These are phyloP conservation scores for Microtus richardsoni DNA, from an alignment of 2,113 vertebrate species.

Conservation along the genomic window DNA sequence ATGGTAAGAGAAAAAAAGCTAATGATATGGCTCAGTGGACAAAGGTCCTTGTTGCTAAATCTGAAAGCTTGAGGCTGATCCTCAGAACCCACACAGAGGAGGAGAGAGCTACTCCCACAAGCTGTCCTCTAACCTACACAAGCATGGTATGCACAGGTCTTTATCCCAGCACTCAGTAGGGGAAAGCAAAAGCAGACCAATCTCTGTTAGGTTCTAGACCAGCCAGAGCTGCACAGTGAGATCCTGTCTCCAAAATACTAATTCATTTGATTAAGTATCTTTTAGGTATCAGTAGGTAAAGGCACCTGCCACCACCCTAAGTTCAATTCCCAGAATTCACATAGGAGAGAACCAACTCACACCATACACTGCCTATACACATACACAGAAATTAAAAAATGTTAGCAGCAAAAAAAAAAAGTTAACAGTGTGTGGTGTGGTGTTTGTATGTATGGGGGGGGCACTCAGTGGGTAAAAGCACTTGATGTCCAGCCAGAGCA, in stretches of 20 bases:
- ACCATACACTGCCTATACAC: background rate
- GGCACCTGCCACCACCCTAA: background rate
- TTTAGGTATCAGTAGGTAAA: background rate
- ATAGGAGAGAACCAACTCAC: background rate
- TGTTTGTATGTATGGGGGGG: too few relatives aligned
- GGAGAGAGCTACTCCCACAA: background rate
- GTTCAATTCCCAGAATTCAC: background rate
- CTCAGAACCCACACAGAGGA: background rate
- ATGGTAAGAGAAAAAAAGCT: background rate
- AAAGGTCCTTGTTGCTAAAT: background rate
- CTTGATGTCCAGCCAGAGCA: background rate
- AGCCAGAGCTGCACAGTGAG: background rate
- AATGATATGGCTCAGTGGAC: background rate
- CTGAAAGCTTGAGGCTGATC: background rate
- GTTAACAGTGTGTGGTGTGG: background rate
- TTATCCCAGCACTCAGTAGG: background rate
- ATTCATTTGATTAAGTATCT: background rate
- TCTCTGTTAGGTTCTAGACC: background rate
- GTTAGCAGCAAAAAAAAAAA: background rate
- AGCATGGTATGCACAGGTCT: too few relatives aligned
- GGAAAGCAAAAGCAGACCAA: background rate
- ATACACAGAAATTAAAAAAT: background rate
- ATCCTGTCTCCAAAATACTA: background rate
- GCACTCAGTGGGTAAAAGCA: background rate
- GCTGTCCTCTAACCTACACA: background rate